Base-by-base conservation (phyloP, 2,113 vertebrate species). In the Rhynchopsitta pachyrhyncha region DNA sequence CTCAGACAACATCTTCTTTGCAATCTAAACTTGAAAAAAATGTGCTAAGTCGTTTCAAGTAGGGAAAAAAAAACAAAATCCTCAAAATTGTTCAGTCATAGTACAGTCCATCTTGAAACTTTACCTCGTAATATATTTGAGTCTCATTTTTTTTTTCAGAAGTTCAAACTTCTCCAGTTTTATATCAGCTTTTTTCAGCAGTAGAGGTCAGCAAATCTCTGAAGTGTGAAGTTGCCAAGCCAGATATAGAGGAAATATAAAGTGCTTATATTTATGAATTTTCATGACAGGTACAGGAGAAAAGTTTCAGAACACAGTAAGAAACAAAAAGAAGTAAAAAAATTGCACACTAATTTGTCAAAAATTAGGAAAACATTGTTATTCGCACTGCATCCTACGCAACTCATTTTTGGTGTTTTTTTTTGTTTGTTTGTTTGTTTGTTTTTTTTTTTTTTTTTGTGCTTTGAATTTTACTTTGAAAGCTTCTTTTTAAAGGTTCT, bases 61-160 rank as follows among this genome's bases (percentile, higher is more conserved):
- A 19, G 17, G 4, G 1, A 1, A 3, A 62, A 10, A 44, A 18
- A 2, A 0, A 1, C 5, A 5, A 83, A 82, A 47, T 20, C 16
- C 49, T 76, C 12, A 66, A 75, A 78, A 49, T 2, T 39, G 5
- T 49, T 46, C 53, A 27, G 13, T 68, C 10, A 33, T 15, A 82
- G 5, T 33, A 41, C 28, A 92, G 19, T 64, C 2, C 2, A 47
- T 20, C 35, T 59, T 76, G 39, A 73, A 93, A 68, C 2, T 49
- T 41, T 35, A 69, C 5, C 25, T 49, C 6, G 6, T 12, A 55
- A 63, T 12, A 13, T n/a, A 47, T 49, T 63, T 74, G 28, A 68
- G 16, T 55, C 33, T 41, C 23, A 24, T 1, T 8, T 69, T 87
- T 79, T 69, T 70, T 57, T 22, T 22, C 46, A 37, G 41, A 70